Evolutionary conservation across 2,888 invertebrate genomes (phyloP).

Genomic region (Sminthurinus aureus): DNA sequence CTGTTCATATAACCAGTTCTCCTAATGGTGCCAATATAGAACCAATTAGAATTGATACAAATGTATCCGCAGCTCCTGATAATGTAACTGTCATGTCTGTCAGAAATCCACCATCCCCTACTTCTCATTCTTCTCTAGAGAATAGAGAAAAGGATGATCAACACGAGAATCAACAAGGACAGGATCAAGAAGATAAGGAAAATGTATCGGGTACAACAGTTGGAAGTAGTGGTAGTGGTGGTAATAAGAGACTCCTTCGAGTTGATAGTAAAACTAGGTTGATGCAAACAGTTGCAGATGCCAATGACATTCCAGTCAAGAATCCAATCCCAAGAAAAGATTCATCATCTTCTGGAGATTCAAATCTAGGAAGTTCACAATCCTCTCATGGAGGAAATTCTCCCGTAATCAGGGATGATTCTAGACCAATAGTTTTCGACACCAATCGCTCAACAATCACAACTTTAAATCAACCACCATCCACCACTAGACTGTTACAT

Average conservation of each 20-base stretch:
- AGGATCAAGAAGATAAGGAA: not conserved
- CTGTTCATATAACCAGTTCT: not conserved
- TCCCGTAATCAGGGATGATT: constrained; percentile 47
- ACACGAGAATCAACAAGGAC: not conserved
- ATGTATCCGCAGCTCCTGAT: not conserved
- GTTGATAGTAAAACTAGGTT: constrained; percentile 59
- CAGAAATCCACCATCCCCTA: not conserved
- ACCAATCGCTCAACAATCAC: not conserved
- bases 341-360: constrained; percentile 51
- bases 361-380: constrained; percentile 36
- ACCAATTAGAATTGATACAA: not conserved
- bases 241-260: constrained; percentile 46
- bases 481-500: not conserved
- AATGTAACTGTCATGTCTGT: not conserved
- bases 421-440: constrained; percentile 25
- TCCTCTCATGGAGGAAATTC: constrained; percentile 40
- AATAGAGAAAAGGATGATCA: not conserved
- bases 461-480: not conserved
- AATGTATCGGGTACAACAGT: not conserved
- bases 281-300: constrained; percentile 57
- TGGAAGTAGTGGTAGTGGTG: constrained; percentile 23
- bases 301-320: constrained; percentile 58
- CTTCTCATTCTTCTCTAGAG: not conserved
- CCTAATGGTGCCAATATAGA: not conserved
- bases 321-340: constrained; percentile 52